Base-by-base conservation (phyloP, 1,140 invertebrate species). In the Tetranychus urticae region DNA sequence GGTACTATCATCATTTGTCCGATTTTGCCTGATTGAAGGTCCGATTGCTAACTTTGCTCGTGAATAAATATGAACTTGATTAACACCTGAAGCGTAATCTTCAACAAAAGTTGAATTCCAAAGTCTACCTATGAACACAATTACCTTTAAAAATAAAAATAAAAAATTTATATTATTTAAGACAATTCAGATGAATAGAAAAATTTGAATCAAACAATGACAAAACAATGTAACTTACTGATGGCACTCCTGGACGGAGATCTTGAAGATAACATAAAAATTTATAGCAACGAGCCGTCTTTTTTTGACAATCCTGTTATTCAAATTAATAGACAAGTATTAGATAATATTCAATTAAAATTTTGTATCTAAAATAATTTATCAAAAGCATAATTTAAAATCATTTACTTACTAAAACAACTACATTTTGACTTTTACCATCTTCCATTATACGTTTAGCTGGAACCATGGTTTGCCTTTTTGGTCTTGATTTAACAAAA, bases 41-140 rank as follows among this genome's bases (percentile, higher is more conserved):
- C 82, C 80, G 64, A 91, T 79, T 63, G 78, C 71, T 42, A 91
- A 80, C 64, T 75, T 76, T 1, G 85, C 88, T 57, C 76, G 77
- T 0, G 88, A 91, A 39, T 79, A 77, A 58, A 91, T 88, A 65
- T 78, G 78, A 0, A 92, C 86, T 52, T 79, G 77, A 69, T 87
- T 82, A n/a, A 88, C 84, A 55, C 81, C 56, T 58, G 45, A 23
- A 52, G 61, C 63, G 58, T 61, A 68, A 35, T 65, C 67, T 62
- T 68, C 66, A 35, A 64, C 66, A 63, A 94, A 73, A 0, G 88
- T 92, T 1, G 83, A 81, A 75, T 91, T 92, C 88, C 88, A 93
- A 7, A 94, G 74, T 57, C 81, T 78, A 8, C 39, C 57, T 10
- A 31, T 33, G n/a, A 59, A 34, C 36, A 34, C 36, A 31, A 59